Conservation (phyloP, 2,888 invertebrate species). For the Icerya purchasi region DNA sequence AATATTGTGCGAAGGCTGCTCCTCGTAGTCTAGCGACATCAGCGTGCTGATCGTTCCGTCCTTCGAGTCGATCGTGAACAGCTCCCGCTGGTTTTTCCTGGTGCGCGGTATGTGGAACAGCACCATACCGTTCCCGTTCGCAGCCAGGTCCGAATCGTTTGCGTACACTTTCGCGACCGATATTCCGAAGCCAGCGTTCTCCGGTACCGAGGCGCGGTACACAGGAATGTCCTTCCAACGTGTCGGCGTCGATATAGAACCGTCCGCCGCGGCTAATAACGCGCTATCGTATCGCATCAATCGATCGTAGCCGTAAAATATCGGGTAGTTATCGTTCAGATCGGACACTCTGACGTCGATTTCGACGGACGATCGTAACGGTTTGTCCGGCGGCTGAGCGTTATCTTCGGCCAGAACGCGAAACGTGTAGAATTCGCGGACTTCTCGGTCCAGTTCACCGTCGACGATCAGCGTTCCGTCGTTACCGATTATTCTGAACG, state of each 20-base stretch:
- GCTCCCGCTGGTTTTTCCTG: conserved; percentile 33
- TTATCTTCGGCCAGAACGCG: conserved; percentile 52
- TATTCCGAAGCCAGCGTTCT: conserved; percentile 52
- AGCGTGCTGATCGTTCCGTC: conserved; percentile 61
- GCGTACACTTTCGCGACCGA: conserved; percentile 53
- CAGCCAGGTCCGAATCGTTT: conserved; percentile 55
- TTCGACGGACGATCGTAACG: conserved; percentile 46
- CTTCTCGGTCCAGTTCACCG: conserved; percentile 57
- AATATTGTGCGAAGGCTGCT: conserved; percentile 41
- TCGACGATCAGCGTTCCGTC: conserved; percentile 48
- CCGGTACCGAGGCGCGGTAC: conserved; percentile 50
- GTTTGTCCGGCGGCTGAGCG: conserved; percentile 29
- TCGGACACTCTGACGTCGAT: conserved; percentile 64
- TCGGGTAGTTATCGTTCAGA: conserved; percentile 62
- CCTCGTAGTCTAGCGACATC: conserved; percentile 48
- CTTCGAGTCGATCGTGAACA: conserved; percentile 64
- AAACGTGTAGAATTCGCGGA: conserved; percentile 43
- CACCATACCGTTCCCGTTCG: conserved; percentile 70
- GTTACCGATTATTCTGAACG: conserved; percentile 46
- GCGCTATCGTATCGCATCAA: background rate
- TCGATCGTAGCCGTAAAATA: conserved; percentile 42
- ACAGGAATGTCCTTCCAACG: conserved; percentile 33
- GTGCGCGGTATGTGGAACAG: conserved; percentile 42
- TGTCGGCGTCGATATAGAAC: background rate
- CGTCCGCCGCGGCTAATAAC: background rate